Percentiles rank a stretch among this genome's conserved stretches.
Conservation (phyloP, 2,113 vertebrate species). For the Guaruba guarouba region DNA sequence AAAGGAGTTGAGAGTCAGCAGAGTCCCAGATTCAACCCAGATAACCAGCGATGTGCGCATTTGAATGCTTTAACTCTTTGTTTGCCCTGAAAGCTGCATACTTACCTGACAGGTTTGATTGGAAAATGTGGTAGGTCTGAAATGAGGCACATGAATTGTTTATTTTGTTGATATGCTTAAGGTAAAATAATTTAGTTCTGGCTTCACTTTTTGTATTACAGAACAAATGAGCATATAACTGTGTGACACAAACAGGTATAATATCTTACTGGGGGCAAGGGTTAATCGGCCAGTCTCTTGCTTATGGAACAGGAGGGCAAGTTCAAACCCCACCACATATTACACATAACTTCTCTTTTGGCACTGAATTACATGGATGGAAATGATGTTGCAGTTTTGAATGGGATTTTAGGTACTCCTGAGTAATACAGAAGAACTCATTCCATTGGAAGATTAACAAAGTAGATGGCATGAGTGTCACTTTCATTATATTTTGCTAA, state of each 20-base stretch:
- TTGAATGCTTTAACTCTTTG: constrained; percentile 2
- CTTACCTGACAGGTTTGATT: neutral
- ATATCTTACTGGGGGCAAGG: neutral
- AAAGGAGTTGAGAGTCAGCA: constrained; percentile 65
- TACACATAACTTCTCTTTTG: neutral
- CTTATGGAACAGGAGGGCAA: neutral
- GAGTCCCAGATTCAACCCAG: constrained; percentile 58
- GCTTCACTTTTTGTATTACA: neutral
- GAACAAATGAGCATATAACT: neutral
- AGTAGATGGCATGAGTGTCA: neutral
- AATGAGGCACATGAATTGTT: neutral
- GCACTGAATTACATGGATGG: neutral
- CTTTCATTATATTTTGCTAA: neutral
- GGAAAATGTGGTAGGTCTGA: neutral
- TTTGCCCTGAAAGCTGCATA: neutral
- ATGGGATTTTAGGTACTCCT: neutral
- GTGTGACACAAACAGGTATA: neutral
- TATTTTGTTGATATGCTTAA: neutral
- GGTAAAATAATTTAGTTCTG: constrained; percentile 2
- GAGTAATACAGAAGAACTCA: neutral
- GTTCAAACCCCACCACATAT: neutral
- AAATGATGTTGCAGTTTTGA: neutral
- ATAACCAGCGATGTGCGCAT: constrained; percentile 20
- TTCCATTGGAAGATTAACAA: neutral
- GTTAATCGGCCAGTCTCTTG: neutral